Conservation (phyloP, 2,888 invertebrate species). For the Orchesella flavescens region DNA sequence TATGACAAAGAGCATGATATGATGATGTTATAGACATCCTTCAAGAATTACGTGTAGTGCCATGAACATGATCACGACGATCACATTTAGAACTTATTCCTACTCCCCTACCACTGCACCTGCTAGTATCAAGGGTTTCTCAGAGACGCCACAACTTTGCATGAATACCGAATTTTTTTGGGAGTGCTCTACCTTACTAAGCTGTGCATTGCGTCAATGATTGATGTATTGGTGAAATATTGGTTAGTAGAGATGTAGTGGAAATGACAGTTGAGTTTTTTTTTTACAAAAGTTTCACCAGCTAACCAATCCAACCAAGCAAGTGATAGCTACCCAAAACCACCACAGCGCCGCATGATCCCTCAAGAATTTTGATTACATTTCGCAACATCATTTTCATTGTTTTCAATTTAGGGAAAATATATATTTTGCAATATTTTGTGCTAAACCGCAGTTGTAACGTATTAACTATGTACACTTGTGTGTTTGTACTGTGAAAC, state of each 20-base stretch:
- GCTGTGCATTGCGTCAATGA: neutral
- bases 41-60: no score
- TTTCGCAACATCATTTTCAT: slow-evolving; percentile 53
- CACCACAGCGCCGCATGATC: slow-evolving; percentile 20
- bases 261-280: slow-evolving; percentile 27
- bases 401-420: slow-evolving; percentile 38
- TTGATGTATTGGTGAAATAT: slow-evolving; percentile 27
- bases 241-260: slow-evolving; percentile 11
- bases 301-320: slow-evolving; percentile 14
- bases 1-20: no score
- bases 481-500: slow-evolving; percentile 30
- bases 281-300: slow-evolving; percentile 26
- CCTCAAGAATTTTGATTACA: slow-evolving; percentile 48
- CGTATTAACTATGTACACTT: neutral
- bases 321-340: slow-evolving; percentile 12
- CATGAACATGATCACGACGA: no score
- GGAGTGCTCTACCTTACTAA: no score
- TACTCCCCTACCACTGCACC: no score
- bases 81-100: no score
- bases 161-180: no score
- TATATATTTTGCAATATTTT: neutral
- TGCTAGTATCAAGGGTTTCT: no score
- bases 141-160: no score
- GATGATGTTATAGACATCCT: no score
- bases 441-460: neutral